Percentiles rank a stretch among this genome's conserved stretches.
These are phyloP conservation scores for Heterohyrax brucei DNA, from an alignment of 2,797 vertebrate genomes.

Conservation along the genomic window DNA sequence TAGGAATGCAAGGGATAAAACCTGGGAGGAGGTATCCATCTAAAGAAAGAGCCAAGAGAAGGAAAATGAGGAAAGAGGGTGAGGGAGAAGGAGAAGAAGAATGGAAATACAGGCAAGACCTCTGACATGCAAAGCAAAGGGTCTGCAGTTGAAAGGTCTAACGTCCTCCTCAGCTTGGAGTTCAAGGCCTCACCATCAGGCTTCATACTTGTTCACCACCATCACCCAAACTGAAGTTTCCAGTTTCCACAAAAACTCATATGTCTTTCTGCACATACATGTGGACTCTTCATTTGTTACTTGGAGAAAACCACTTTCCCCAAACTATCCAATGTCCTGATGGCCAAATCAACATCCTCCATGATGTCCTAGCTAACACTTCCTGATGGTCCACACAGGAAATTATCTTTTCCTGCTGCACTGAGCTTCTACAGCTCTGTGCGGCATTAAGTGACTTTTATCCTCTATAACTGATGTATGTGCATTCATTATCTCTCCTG, in stretches of 20 bases:
- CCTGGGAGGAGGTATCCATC: neutral
- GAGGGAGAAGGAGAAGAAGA: too few species aligned
- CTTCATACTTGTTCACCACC: neutral
- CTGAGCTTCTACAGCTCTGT: neutral
- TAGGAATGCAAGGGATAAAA: slow-evolving; percentile 32
- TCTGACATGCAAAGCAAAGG: neutral
- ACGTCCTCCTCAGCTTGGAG: slow-evolving; percentile 21
- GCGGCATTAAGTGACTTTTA: neutral
- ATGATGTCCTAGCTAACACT: neutral
- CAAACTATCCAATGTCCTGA: neutral
- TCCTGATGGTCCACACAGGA: neutral
- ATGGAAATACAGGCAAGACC: neutral
- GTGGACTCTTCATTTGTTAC: neutral
- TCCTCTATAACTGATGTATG: neutral
- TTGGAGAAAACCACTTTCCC: neutral
- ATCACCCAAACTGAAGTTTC: neutral
- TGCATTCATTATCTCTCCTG: neutral
- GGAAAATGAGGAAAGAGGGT: neutral
- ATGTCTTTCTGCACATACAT: neutral
- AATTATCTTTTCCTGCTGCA: neutral
- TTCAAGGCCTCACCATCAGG: neutral
- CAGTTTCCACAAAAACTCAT: neutral
- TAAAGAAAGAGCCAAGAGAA: neutral
- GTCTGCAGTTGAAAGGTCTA: neutral
- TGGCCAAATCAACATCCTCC: neutral